These are phyloP conservation scores for Plebejus melissa DNA, from an alignment of 2,888 invertebrate species.

Conservation along the genomic window DNA sequence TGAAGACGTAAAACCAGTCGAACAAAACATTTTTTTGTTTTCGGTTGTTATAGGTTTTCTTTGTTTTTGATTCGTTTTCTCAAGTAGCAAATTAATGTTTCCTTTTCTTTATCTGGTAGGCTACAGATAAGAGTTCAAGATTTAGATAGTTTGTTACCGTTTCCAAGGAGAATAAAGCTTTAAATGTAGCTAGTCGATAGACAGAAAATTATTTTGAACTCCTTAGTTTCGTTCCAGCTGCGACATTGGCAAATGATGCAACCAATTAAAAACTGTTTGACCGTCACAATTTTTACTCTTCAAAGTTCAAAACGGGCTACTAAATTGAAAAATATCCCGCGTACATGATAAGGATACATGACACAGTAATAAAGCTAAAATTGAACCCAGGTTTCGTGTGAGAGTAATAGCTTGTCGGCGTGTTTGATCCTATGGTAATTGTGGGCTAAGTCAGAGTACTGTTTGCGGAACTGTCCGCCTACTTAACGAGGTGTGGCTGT, in stretches of 20 bases:
- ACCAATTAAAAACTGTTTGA: no score
- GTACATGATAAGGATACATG: conserved; percentile 38
- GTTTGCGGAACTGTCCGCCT: conserved; percentile 40
- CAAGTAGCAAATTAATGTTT: conserved; percentile 15
- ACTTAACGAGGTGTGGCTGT: conserved; percentile 37
- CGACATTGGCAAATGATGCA: no score
- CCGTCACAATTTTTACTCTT: no score
- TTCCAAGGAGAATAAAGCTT: background rate
- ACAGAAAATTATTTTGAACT: no score
- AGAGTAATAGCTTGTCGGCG: conserved; percentile 59
- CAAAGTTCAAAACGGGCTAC: background rate
- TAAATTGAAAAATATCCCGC: conserved; percentile 33
- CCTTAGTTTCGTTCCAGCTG: no score
- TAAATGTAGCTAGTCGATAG: no score
- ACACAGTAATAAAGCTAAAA: conserved; percentile 35
- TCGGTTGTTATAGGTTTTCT: conserved; percentile 1
- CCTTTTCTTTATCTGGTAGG: conserved; percentile 12
- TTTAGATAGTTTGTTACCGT: background rate
- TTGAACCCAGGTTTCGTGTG: conserved; percentile 64
- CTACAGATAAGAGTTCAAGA: background rate
- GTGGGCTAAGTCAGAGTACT: conserved; percentile 55
- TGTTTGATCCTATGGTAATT: conserved; percentile 76
- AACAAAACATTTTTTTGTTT: conserved; percentile 18
- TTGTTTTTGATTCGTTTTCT: conserved; percentile 17
- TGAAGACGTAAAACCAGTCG: conserved; percentile 24